Conservation (phyloP, 2,113 vertebrate species). For the Haemorhous mexicanus region DNA sequence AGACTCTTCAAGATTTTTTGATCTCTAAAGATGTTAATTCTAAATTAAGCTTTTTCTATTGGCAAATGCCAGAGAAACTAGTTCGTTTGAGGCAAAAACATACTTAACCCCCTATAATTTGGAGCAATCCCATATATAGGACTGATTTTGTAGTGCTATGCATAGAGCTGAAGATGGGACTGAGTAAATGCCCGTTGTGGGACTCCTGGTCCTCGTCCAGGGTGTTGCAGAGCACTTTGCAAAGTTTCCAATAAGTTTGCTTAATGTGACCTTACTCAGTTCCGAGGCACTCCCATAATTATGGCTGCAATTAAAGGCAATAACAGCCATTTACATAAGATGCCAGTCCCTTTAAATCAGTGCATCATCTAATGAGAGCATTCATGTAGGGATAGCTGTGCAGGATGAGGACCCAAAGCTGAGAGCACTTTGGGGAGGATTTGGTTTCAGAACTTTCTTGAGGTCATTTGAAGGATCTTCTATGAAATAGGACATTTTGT, state of each 20-base stretch:
- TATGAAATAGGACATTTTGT: background rate
- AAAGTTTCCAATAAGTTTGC: conserved; percentile 53
- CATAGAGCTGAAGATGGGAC: background rate
- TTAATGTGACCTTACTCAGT: conserved; percentile 35
- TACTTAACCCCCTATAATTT: background rate
- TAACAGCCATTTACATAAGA: conserved; percentile 34
- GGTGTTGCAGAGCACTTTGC: background rate
- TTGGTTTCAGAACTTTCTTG: background rate
- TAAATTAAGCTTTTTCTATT: background rate
- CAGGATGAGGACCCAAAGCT: background rate
- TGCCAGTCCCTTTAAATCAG: background rate
- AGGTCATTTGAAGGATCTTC: background rate
- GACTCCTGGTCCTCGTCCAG: background rate
- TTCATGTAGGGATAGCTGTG: background rate
- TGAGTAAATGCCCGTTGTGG: background rate
- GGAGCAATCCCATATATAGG: fast-evolving
- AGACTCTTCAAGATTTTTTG: background rate
- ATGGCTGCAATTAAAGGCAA: conserved; percentile 46
- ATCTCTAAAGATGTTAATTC: background rate
- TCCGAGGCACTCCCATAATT: conserved; percentile 40
- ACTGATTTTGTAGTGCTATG: background rate
- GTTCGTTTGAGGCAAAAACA: fast-evolving
- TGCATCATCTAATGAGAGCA: conserved; percentile 42
- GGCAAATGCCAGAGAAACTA: background rate
- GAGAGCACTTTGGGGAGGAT: background rate